Conservation (phyloP, 2,113 vertebrate species). For the Uropsilus gracilis region DNA sequence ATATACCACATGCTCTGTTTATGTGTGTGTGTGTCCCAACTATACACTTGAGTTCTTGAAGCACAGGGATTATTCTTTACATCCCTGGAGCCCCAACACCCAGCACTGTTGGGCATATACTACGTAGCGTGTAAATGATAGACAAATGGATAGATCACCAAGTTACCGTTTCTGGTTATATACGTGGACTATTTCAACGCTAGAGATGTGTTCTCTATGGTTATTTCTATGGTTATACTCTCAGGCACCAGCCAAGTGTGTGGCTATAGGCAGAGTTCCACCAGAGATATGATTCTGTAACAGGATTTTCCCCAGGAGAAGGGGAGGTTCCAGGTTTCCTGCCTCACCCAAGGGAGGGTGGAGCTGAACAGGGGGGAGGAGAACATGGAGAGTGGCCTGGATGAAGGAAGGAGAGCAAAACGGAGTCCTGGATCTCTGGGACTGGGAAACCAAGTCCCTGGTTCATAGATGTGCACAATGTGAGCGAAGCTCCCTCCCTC, state of each 20-base stretch:
- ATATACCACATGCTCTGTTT: not conserved
- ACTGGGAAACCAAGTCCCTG: no score
- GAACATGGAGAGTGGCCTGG: no score
- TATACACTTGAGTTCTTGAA: not conserved
- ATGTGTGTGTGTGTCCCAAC: not conserved
- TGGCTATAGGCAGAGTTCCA: not conserved
- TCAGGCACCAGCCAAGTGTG: not conserved
- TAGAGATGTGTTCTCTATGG: not conserved
- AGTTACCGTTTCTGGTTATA: not conserved
- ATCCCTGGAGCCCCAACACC: not conserved
- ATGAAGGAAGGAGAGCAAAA: no score
- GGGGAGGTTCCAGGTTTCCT: no score
- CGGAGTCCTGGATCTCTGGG: no score
- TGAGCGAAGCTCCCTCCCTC: no score
- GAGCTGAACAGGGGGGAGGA: no score
- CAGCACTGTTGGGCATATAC: not conserved
- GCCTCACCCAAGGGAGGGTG: no score
- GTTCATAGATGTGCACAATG: no score
- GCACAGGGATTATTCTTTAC: not conserved
- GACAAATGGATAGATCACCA: not conserved
- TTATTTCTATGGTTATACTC: conserved; percentile 17
- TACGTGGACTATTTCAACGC: not conserved
- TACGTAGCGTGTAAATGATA: not conserved
- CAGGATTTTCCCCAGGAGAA: no score
- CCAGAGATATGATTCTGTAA: not conserved